Evolutionary conservation across 2,113 vertebrate genomes (phyloP).

Genomic region (Puffinus mauretanicus): DNA sequence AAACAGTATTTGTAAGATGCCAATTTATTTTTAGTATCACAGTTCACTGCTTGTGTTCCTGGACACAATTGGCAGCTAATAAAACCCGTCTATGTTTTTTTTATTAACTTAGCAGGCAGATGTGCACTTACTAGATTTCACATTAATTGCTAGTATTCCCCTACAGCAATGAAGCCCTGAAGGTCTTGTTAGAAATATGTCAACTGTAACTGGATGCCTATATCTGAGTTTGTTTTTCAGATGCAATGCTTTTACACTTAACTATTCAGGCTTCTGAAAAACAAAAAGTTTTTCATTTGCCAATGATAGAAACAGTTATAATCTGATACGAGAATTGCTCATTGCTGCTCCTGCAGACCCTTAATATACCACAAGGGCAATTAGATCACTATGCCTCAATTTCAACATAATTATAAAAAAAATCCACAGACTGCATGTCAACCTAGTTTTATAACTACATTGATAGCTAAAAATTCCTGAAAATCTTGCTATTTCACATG

Average conservation of each 20-base stretch:
- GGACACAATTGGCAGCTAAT: not conserved
- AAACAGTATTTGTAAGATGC: not conserved
- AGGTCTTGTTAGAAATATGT: constrained; percentile 3
- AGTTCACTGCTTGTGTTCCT: not conserved
- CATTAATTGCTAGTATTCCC: constrained; percentile 17
- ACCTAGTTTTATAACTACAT: not conserved
- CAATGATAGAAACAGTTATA: not conserved
- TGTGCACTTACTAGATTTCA: not conserved
- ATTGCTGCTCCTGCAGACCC: not conserved
- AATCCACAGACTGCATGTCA: not conserved
- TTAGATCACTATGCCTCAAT: not conserved
- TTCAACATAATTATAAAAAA: not conserved
- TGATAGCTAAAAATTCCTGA: not conserved
- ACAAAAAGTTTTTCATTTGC: not conserved
- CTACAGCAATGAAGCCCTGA: not conserved
- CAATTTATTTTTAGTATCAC: constrained; percentile 12
- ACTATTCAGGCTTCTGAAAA: not conserved
- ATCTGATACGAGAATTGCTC: not conserved
- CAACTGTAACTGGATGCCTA: not conserved
- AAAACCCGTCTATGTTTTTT: constrained; percentile 6
- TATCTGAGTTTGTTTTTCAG: not conserved
- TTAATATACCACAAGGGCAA: not conserved
- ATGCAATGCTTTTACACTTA: not conserved
- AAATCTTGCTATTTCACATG: not conserved
- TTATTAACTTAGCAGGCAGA: constrained; percentile 19